Evolutionary conservation across 2,113 vertebrate species (phyloP), one percentile per base, ranked within the genome.

Genomic region (Sakesphorus luctuosus): DNA sequence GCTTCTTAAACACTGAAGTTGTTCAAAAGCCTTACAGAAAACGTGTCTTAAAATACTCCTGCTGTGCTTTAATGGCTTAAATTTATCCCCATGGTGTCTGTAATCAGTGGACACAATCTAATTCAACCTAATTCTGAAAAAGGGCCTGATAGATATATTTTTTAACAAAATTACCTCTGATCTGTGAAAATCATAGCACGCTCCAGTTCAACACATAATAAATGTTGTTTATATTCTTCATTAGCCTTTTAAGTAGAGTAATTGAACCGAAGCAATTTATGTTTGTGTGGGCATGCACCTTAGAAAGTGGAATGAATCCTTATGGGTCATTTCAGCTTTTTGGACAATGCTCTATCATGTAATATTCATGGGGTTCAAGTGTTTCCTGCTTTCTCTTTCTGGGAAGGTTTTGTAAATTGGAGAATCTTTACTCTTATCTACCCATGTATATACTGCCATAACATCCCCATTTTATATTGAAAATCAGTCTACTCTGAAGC

Each of bases 401-500:
- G 62, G 26, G 35, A 97, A 83, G 16, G n/a, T 79, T 95, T 84
- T 96, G 53, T 94, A 96, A 91, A 97, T 91, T 95, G 76, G 61
- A 97, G 91, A 96, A 90, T 93, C 81, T 84, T 96, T 95, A 38
- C 80, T 95, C 82, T 97, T 84, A 90, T 94, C 85, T 90, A 47
- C 33, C 97, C 71, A 84, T 97, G 97, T 97, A 85, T 97, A 97
- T 97, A 94, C 90, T 98, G 95, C 96, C 94, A 87, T 95, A 97
- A 97, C 96, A 97, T 96, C 98, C 44, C 63, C 84, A 90, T 94
- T 98, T 97, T 83, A 83, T 97, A 96, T 65, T 96, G 91, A 97
- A 98, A 98, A 98, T 97, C 97, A 95, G 74, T 96, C 96, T 97
- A 97, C 72, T 97, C 93, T 96, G 91, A 98, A 93, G 96, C 88